Evolutionary conservation across 2,888 invertebrate species (phyloP).

Genomic region (Aporophyla nigra): DNA sequence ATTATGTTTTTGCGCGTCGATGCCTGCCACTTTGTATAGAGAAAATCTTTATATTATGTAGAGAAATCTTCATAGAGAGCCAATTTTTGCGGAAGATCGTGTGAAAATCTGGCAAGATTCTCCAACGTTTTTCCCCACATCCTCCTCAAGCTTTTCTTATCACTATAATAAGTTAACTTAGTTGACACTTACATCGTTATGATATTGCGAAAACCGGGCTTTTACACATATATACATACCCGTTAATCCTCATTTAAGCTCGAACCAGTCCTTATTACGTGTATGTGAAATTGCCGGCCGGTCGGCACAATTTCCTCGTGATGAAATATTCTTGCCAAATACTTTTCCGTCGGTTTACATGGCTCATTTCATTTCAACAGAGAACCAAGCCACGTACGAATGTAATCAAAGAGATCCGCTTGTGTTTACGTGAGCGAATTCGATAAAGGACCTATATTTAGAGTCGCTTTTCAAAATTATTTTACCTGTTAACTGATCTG

Average conservation of each 20-base stretch:
- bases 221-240: conserved; percentile 42
- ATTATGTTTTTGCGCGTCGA: no score
- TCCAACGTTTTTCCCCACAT: conserved; percentile 43
- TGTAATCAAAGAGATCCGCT: conserved; percentile 84
- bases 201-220: conserved; percentile 38
- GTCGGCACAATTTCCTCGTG: conserved; percentile 67
- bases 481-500: conserved; percentile 28
- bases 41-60: conserved; percentile 12
- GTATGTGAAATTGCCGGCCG: conserved; percentile 63
- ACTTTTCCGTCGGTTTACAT: conserved; percentile 70
- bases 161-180: conserved; percentile 25
- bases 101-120: conserved; percentile 36
- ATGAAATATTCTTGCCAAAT: conserved; percentile 74
- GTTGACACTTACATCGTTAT: conserved; percentile 27
- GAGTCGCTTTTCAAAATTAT: conserved; percentile 48
- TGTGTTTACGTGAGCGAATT: conserved; percentile 81
- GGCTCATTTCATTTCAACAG: conserved; percentile 72
- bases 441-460: conserved; percentile 72
- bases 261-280: conserved; percentile 58
- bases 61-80: conserved; percentile 26
- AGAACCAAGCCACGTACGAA: conserved; percentile 81
- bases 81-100: conserved; percentile 15
- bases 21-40: not conserved
- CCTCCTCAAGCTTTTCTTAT: conserved; percentile 37
- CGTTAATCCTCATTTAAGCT: conserved; percentile 59